Conservation (phyloP, 2,888 invertebrate species). For the Adelphocoris suturalis region DNA sequence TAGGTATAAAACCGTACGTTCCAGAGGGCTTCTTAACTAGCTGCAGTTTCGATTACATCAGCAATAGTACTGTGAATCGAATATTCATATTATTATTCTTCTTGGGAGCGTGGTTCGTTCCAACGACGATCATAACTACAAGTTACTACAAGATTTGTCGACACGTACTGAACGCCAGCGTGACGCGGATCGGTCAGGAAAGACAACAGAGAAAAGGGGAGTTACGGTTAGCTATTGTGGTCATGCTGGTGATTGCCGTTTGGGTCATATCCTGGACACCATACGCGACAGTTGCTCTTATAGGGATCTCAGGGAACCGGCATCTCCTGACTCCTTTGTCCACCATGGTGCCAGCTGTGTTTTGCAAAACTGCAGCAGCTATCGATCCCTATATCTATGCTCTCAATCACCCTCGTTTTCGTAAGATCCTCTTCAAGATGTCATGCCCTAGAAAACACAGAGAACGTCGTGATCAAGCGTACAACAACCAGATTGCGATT, state of each 20-base stretch:
- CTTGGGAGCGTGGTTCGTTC: conserved; percentile 87
- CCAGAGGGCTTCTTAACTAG: conserved; percentile 89
- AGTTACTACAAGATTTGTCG: conserved; percentile 87
- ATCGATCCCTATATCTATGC: conserved; percentile 90
- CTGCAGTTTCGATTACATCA: conserved; percentile 92
- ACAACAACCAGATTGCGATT: conserved; percentile 46
- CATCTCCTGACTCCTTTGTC: conserved; percentile 84
- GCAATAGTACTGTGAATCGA: conserved; percentile 81
- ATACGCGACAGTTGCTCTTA: conserved; percentile 86
- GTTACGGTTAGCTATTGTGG: conserved; percentile 83
- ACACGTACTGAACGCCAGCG: conserved; percentile 78
- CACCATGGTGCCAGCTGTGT: conserved; percentile 88
- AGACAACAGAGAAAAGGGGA: conserved; percentile 86
- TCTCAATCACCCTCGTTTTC: conserved; percentile 85
- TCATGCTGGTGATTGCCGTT: conserved; percentile 85
- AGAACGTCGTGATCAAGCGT: conserved; percentile 1
- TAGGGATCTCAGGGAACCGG: conserved; percentile 83
- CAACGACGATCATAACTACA: conserved; percentile 85
- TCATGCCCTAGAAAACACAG: conserved; percentile 64
- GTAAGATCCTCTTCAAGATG: conserved; percentile 55
- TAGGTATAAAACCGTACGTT: conserved; percentile 87
- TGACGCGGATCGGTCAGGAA: conserved; percentile 77
- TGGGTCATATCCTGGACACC: conserved; percentile 92
- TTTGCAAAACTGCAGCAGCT: conserved; percentile 90
- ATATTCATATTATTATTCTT: conserved; percentile 88